Evolutionary conservation across 2,888 invertebrate species (phyloP), one percentile per base, ranked within the genome.

Genomic region (Liodrosophila aerea): DNA sequence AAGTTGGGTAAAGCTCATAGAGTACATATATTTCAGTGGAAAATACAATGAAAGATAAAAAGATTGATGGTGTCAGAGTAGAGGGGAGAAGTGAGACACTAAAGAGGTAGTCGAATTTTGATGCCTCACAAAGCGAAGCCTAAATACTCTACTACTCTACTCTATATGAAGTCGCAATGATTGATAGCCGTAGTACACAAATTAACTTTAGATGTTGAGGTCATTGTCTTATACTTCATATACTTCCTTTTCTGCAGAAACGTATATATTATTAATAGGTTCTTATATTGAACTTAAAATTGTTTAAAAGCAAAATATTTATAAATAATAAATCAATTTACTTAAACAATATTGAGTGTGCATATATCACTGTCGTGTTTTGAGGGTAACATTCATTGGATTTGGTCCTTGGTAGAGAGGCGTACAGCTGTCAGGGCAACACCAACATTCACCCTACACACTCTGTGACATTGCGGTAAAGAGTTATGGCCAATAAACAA

Each of bases 401-500:
- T 22, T 22, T 22, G 5, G 2, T 5, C 22, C 22, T 5, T n/a
- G n/a, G n/a, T n/a, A n/a, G n/a, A n/a, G n/a, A n/a, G n/a, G n/a
- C 22, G 22, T 40, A 53, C 44, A 52, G 66, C 43, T 51, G 43
- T 45, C 45, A 4, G 34, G 39, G 30, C 27, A 34, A 50, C 60
- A 59, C 31, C 11, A 11, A n/a, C n/a, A n/a, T n/a, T n/a, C n/a
- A n/a, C n/a, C n/a, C n/a, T n/a, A n/a, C n/a, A 18, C 39, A 39
- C 31, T 5, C 30, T 29, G 39, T 52, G 59, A 64, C 72, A 61
- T 71, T 82, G 67, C 56, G 64, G 70, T 65, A 76, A 84, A 80
- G 86, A 86, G 82, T 85, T 85, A 85, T 84, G 85, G 82, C 67
- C 81, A 81, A 86, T 86, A 87, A 87, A 87, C 73, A 67, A 77